phyloP scores from a whole-genome alignment of 2,888 invertebrate genomes.

The Petrolisthes cinctipes region DNA sequence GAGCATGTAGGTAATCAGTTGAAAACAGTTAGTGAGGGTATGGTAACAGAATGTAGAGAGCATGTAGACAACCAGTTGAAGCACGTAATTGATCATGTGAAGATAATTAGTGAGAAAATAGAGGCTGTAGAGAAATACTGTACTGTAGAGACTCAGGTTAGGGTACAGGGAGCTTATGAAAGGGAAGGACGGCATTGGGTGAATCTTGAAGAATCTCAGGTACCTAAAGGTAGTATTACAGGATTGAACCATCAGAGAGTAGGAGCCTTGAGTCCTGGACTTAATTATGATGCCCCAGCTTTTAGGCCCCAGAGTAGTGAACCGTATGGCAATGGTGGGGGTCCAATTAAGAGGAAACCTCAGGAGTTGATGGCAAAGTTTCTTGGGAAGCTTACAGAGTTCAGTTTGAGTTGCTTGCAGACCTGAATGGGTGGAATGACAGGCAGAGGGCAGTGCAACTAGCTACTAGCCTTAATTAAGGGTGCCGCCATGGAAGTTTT shows the following conservation, averaged over 20 bases:
- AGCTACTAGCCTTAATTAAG: neutral
- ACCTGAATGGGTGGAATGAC: conserved; percentile 3
- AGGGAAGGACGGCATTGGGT: neutral
- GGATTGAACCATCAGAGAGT: neutral
- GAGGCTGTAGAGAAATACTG: neutral
- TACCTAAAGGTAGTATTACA: neutral
- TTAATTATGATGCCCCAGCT: too few relatives aligned
- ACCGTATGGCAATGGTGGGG: too few relatives aligned
- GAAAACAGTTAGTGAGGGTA: too few relatives aligned
- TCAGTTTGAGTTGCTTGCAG: too few relatives aligned
- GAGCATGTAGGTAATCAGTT: too few relatives aligned
- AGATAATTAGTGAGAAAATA: neutral
- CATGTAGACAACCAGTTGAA: neutral
- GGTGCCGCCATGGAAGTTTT: conserved; percentile 4
- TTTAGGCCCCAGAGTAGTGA: too few relatives aligned
- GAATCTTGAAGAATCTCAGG: neutral
- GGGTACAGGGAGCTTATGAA: neutral
- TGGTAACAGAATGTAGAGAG: neutral
- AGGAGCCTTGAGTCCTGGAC: neutral
- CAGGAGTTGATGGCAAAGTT: too few relatives aligned
- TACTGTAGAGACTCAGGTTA: neutral
- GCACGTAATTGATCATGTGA: neutral
- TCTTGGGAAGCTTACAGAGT: too few relatives aligned
- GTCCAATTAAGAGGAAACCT: too few relatives aligned
- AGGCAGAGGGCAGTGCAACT: conserved; percentile 2